Conservation (phyloP, 2,797 vertebrate genomes). For the Mus minutoides region DNA sequence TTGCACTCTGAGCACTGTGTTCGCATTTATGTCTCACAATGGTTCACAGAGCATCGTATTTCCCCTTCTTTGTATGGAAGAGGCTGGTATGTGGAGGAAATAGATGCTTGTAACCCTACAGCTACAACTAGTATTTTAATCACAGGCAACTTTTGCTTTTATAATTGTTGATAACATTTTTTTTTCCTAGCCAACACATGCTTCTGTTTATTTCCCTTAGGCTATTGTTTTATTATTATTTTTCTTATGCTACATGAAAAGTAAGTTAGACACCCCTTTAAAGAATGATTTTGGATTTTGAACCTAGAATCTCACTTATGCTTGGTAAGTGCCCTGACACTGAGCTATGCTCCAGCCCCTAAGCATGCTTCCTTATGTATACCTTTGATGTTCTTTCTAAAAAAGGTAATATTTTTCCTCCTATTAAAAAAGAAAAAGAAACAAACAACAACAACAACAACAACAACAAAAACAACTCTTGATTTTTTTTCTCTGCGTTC, state of each 20-base stretch:
- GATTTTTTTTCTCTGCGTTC: background rate
- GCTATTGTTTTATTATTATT: slow-evolving; percentile 35
- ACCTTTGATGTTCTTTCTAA: background rate
- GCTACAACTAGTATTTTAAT: background rate
- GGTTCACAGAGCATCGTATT: background rate
- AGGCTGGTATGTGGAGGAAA: background rate
- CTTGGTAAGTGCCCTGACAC: background rate
- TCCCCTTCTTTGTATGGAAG: background rate
- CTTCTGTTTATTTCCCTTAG: slow-evolving; percentile 21
- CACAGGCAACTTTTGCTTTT: background rate
- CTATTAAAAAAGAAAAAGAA: background rate
- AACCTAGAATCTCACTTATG: background rate
- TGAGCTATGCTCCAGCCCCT: background rate
- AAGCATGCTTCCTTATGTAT: background rate
- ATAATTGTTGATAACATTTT: background rate
- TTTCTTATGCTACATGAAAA: slow-evolving; percentile 26
- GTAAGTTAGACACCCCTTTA: background rate
- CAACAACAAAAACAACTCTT: background rate
- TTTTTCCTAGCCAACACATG: background rate
- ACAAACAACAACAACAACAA: background rate
- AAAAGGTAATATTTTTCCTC: background rate
- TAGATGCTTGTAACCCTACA: background rate
- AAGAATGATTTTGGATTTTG: background rate
- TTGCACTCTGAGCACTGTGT: no score
- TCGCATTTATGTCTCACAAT: background rate